Evolutionary conservation across 2,888 invertebrate genomes (phyloP), one percentile per base, ranked within the genome.

Genomic region (Penaeus monodon): DNA sequence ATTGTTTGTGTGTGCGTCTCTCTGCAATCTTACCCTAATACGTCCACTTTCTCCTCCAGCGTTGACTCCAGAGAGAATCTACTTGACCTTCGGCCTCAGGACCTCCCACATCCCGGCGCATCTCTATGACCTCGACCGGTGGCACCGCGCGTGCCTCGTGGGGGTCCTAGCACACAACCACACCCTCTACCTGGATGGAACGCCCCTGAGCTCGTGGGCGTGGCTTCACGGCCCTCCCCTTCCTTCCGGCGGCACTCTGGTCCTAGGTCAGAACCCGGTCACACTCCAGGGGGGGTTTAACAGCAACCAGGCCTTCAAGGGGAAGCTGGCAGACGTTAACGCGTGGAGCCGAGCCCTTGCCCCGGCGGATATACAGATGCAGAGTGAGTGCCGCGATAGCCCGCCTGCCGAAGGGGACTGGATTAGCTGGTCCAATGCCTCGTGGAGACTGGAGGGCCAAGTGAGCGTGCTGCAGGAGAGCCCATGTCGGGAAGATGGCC

Each of bases 171-270:
- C 81, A 24, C 76, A 65, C 38, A 74, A 85, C 74, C 81, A 85
- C 76, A 85, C 80, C 33, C 44, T 85, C 74, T 85, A 85, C 57
- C 27, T 85, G 76, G 80, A 85, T 38, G 85, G 85, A 12, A 49
- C 22, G 17, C 22, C 44, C 33, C 66, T 85, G 0, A 27, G 10
- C 20, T 66, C 81, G 1, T 85, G 85, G 85, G 74, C 76, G 6
- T 85, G 85, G 85, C 24, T 7, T 22, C 49, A 27, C 22, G 49
- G 27, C 7, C 33, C 80, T 49, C 38, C 22, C 8, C 76, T 85
- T 38, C n/a, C 20, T 64, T 17, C 81, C 7, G 81, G 64, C n/a
- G 85, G 85, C 7, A 74, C 85, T n/a, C 66, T 85, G 27, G 81
- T 85, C 17, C 7, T 85, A 1, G 85, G 85, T 1, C 81, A 85